Conservation (phyloP, 2,113 vertebrate genomes). For the Oenanthe oenanthe region DNA sequence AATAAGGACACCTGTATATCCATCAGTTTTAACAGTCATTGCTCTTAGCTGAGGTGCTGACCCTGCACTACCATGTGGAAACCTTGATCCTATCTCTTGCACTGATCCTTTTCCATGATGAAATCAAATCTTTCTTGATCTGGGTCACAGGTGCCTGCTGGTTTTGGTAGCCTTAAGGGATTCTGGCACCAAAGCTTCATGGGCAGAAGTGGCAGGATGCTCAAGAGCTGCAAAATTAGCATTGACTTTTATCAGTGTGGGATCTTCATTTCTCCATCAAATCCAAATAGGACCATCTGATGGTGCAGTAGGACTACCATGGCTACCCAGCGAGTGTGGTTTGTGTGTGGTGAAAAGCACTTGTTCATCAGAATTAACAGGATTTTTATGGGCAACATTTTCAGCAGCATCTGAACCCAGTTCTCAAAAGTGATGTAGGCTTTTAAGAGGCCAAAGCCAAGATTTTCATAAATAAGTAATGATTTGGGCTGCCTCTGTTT, state of each 20-base stretch:
- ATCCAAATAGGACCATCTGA: not conserved
- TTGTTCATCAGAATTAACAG: not conserved
- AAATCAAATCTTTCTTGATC: not conserved
- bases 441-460: conserved; percentile 55
- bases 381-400: conserved; percentile 32
- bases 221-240: not conserved
- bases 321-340: not conserved
- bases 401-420: not conserved
- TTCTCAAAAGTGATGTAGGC: conserved; percentile 64
- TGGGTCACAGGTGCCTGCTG: not conserved
- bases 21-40: not conserved
- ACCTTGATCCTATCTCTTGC: not conserved
- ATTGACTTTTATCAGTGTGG: not conserved
- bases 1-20: not conserved
- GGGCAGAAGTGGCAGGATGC: not conserved
- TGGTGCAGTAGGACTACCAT: not conserved
- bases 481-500: conserved; percentile 46
- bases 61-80: not conserved
- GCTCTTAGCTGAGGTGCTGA: not conserved
- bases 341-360: not conserved
- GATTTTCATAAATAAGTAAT: conserved; percentile 63
- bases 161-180: not conserved
- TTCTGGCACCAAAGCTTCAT: not conserved
- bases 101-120: not conserved
- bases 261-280: not conserved